Conservation (phyloP, 2,888 invertebrate genomes). For the Lordiphosa fenestrarum region DNA sequence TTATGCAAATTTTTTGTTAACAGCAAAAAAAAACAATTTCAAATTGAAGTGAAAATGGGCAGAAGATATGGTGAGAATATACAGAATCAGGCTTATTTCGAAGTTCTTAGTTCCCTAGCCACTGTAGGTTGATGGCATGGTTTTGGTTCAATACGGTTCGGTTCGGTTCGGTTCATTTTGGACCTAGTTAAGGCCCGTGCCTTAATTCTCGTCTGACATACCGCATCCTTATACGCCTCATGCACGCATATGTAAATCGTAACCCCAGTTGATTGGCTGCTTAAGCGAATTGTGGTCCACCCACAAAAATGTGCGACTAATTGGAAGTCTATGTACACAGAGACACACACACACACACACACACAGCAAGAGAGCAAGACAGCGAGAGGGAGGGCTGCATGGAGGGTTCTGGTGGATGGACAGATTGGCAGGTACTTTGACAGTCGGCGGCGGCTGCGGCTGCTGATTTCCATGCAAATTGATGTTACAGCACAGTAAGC, state of each 20-base stretch:
- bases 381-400: neutral
- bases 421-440: constrained; percentile 45
- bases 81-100: too few species aligned
- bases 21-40: neutral
- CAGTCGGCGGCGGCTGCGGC: constrained; percentile 25
- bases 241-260: constrained; percentile 1
- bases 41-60: too few species aligned
- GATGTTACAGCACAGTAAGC: constrained; percentile 71
- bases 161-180: too few species aligned
- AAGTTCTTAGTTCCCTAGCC: too few species aligned
- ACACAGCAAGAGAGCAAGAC: too few species aligned
- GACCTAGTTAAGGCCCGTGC: too few species aligned
- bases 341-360: neutral
- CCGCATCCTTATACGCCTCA: too few species aligned
- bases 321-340: constrained; percentile 44
- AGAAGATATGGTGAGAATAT: too few species aligned
- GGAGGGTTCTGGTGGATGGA: neutral
- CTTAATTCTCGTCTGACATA: neutral
- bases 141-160: too few species aligned
- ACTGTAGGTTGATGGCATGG: too few species aligned
- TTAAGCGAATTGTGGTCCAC: constrained; percentile 46
- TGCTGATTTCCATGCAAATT: constrained; percentile 67
- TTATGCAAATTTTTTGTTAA: constrained; percentile 52
- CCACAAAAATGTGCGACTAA: constrained; percentile 54
- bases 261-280: constrained; percentile 43